Percentiles rank a stretch among this genome's conserved stretches.
Conservation (phyloP, 2,888 invertebrate species). For the Heteropelma amictum region DNA sequence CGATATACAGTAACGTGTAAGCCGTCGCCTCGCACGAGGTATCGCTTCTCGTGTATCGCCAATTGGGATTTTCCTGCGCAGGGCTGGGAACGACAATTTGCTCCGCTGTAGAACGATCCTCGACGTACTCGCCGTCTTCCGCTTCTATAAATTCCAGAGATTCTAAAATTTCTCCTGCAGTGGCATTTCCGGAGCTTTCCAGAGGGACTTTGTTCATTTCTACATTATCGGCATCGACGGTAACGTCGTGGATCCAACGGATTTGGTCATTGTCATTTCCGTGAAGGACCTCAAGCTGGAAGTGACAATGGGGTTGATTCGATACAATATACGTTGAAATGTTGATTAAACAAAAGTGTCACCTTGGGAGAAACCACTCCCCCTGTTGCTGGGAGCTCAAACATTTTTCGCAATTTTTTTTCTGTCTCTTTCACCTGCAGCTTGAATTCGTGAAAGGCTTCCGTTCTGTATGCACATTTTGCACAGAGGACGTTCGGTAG, state of each 20-base stretch:
- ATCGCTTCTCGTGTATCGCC: conserved; percentile 54
- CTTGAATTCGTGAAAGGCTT: conserved; percentile 72
- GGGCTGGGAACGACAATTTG: conserved; percentile 54
- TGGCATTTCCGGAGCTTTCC: no score
- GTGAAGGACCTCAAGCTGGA: no score
- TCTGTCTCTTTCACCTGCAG: conserved; percentile 71
- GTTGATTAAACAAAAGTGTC: background rate
- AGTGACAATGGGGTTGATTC: no score
- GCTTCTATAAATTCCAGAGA: conserved; percentile 12
- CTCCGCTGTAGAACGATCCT: background rate
- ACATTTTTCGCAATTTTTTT: conserved; percentile 69
- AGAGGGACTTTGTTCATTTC: no score
- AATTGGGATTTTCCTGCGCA: no score
- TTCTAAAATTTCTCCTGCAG: no score
- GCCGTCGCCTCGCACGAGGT: conserved; percentile 56
- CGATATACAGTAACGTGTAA: conserved; percentile 66
- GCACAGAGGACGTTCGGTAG: conserved; percentile 72
- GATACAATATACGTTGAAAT: no score
- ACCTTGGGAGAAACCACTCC: conserved; percentile 5
- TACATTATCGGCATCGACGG: no score
- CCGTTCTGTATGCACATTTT: conserved; percentile 72
- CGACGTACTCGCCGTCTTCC: background rate
- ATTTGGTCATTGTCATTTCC: no score
- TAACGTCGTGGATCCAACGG: no score
- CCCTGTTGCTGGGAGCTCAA: conserved; percentile 52